Percentiles rank a stretch among this genome's conserved stretches.
Conservation (phyloP, 1,140 invertebrate genomes). For the Drosophila tristis region DNA sequence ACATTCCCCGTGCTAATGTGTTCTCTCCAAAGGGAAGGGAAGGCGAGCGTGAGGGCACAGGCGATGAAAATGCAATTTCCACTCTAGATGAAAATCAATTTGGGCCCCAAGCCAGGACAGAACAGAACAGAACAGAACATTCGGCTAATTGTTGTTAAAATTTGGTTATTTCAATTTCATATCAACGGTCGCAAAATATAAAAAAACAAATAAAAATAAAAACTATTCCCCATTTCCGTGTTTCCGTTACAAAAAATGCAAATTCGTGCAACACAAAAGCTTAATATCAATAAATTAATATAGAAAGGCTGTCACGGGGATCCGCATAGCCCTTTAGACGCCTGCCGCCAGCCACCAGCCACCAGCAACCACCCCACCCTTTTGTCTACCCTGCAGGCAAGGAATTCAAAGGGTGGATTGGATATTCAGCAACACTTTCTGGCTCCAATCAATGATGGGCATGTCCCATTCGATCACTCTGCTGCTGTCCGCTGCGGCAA, state of each 20-base stretch:
- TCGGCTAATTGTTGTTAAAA: slow-evolving; percentile 31
- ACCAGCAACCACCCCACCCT: neutral
- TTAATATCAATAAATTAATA: slow-evolving; percentile 70
- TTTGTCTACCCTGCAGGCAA: slow-evolving; percentile 4
- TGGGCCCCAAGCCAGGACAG: slow-evolving; percentile 13
- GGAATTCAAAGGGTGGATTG: too few relatives aligned
- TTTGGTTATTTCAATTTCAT: slow-evolving; percentile 20
- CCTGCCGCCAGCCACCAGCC: neutral
- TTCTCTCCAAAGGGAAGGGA: slow-evolving; percentile 1
- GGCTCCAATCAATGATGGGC: neutral
- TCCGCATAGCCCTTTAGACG: neutral
- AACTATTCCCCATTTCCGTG: slow-evolving; percentile 4
- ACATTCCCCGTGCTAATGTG: slow-evolving; percentile 63
- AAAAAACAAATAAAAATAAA: slow-evolving; percentile 7
- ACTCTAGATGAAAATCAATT: slow-evolving; percentile 55
- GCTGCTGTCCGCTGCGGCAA: neutral
- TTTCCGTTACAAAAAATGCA: slow-evolving; percentile 46
- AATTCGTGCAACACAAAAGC: slow-evolving; percentile 49
- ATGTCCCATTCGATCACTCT: neutral
- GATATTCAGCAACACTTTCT: too few relatives aligned
- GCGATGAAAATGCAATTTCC: slow-evolving; percentile 58
- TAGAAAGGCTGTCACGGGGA: slow-evolving; percentile 5
- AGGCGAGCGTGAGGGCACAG: neutral
- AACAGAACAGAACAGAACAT: slow-evolving; percentile 2
- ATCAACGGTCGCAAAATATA: slow-evolving; percentile 9